Evolutionary conservation across 2,113 vertebrate species (phyloP).

Genomic region (Paraplagusia blochii): DNA sequence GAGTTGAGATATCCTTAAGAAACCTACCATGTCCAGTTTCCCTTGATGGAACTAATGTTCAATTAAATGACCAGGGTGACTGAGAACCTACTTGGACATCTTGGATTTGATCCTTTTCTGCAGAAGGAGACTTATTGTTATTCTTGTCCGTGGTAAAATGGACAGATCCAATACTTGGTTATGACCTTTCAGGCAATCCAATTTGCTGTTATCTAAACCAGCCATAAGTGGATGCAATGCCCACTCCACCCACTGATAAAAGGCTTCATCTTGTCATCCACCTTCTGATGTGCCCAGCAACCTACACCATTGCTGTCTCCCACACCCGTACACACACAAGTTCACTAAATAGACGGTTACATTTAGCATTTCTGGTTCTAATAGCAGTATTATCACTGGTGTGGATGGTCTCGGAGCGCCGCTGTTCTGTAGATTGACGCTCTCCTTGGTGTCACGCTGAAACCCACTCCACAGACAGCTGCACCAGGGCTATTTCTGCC

Average conservation of each 20-base stretch:
- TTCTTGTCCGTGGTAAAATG: neutral
- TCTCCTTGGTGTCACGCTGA: constrained; percentile 37
- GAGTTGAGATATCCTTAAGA: too few relatives aligned
- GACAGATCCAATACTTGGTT: constrained; percentile 1
- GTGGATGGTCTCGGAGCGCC: constrained; percentile 27
- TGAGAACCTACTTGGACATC: neutral
- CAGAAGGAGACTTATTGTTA: too few relatives aligned
- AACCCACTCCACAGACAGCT: constrained; percentile 47
- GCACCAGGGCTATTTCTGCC: constrained; percentile 45
- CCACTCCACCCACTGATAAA: constrained; percentile 22
- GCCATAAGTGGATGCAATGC: constrained; percentile 16
- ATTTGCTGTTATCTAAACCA: constrained; percentile 9
- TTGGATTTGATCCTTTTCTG: neutral
- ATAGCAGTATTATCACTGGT: constrained; percentile 33
- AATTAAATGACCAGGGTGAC: too few relatives aligned
- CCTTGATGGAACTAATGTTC: too few relatives aligned
- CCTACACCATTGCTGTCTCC: constrained; percentile 6
- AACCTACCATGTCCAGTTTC: too few relatives aligned
- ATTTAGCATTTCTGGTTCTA: constrained; percentile 11
- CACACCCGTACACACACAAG: constrained; percentile 11
- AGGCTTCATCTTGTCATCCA: constrained; percentile 19
- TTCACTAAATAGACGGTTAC: constrained; percentile 3
- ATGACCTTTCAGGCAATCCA: constrained; percentile 20
- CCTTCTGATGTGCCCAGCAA: constrained; percentile 35
- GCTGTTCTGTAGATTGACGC: constrained; percentile 30